Percentiles rank a stretch among this genome's conserved stretches.
Evolutionary conservation across 1,140 invertebrate species (phyloP).

Genomic region (Drosophila ercepeae): DNA sequence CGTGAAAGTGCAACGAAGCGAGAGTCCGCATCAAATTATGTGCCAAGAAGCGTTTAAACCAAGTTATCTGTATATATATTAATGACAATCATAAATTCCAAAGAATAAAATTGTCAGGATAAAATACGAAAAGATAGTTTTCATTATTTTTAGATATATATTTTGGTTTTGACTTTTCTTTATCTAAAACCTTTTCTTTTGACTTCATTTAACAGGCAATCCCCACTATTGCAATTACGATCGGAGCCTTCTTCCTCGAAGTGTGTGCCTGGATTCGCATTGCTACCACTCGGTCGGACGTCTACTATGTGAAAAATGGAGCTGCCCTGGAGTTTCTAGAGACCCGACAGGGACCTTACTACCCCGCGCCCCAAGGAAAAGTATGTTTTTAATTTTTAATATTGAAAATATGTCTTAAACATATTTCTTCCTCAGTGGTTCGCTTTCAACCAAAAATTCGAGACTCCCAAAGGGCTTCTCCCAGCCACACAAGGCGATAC

Average conservation of each 20-base stretch:
- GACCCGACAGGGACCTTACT: slow-evolving; percentile 12
- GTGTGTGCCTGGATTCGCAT: not conserved
- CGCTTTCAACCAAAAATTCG: slow-evolving; percentile 59
- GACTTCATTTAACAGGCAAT: slow-evolving; percentile 11
- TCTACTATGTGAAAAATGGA: slow-evolving; percentile 10
- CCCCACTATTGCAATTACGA: not conserved
- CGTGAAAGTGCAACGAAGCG: no score
- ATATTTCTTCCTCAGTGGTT: not conserved
- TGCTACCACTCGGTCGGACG: not conserved
- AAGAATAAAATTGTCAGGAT: not conserved
- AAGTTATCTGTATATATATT: not conserved
- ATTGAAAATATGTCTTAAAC: not conserved
- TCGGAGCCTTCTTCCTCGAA: not conserved
- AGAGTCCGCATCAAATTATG: no score
- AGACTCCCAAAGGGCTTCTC: slow-evolving; percentile 34
- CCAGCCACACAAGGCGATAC: slow-evolving; percentile 35
- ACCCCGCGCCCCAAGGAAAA: not conserved
- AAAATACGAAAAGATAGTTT: not conserved
- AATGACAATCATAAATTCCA: not conserved
- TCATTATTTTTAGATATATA: no score
- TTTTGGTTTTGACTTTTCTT: not conserved
- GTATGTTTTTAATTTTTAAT: not conserved
- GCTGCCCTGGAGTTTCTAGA: slow-evolving; percentile 1
- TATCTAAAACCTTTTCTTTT: no score
- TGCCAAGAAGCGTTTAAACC: not conserved